Base-by-base conservation (phyloP, 2,888 invertebrate genomes). In the Prenolepis imparis region DNA sequence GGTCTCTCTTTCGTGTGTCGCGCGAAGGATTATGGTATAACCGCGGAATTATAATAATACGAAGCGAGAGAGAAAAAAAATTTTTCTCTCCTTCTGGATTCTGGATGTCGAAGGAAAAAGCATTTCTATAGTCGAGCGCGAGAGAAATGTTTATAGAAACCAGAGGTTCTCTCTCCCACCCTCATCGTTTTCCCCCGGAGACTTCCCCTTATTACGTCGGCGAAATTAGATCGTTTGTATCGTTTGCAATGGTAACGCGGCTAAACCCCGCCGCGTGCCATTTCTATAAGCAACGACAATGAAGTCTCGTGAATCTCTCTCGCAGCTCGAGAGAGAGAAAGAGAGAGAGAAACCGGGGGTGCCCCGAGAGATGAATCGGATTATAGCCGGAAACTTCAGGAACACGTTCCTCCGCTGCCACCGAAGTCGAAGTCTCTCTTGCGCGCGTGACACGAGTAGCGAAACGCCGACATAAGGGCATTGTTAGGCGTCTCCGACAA, bases 401-500 rank as follows among this genome's bases (percentile, higher is more conserved):
- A 78, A 63, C 82, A 68, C 59, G 88, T 83, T 73, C 77, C 75
- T 61, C 57, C 63, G 80, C 18, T n/a, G n/a, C n/a, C n/a, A n/a
- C n/a, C n/a, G n/a, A n/a, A n/a, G n/a, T n/a, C 68, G 78, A 83
- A 83, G 52, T 87, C 57, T 85, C 82, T 61, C 78, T 63, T 81
- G 84, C 82, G 84, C 80, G 75, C 36, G 24, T 55, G 77, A 64
- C 59, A 24, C 64, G 63, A 68, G 74, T 61, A 84, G 44, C 72
- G 78, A 78, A 77, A 82, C 83, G 84, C 82, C 73, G 90, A 86
- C 90, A 90, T 90, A 90, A 90, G 90, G 90, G 90, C 90, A 90
- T 90, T 90, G 90, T 90, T 90, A 90, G 82, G 82, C 80, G 24
- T 89, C 89, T 86, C 90, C 78, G 24, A 36, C 70, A 78, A 78